Evolutionary conservation across 2,113 vertebrate species (phyloP), one percentile per base, ranked within the genome.

Genomic region (Litocranius walleri): DNA sequence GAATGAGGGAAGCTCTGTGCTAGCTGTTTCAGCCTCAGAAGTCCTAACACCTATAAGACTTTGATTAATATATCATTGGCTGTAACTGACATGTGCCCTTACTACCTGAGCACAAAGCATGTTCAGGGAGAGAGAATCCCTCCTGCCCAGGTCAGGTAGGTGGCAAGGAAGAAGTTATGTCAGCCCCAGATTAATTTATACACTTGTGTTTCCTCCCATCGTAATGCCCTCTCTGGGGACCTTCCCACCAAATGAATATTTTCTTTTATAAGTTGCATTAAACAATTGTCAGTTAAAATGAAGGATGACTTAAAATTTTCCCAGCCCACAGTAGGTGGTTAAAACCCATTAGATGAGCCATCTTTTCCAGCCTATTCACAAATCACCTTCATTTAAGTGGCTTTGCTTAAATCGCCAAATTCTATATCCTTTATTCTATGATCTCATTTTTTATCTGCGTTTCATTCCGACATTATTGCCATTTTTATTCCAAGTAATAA

Each of bases 401-500:
- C 88, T 88, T 36, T 9, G 80, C 71, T 77, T 78, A 56, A 95
- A 57, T 29, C 25, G 86, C 88, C 61, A 57, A 43, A 90, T 88
- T 77, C 45, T 78, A 30, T 64, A 59, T 56, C 81, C 82, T 93
- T 91, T 82, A 81, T 88, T 90, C 64, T 19, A 9, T n/a, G 84
- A 94, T 93, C 67, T 97, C 80, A 83, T 90, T 92, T 96, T 88
- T 96, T 80, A 95, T 90, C 90, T 93, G 83, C 80, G 36, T 85
- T 96, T 90, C 54, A 84, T 88, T 92, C 88, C 25, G 4, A 86
- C 45, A n/a, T 71, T 91, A 96, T 86, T 94, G 61, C 88, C 90
- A 97, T 89, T 96, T 95, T 90, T 84, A 97, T 90, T 92, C 88
- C 50, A 56, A 92, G 95, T 89, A 94, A 96, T 97, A 92, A 92